phyloP scores from a whole-genome alignment of 1,140 invertebrate genomes.

The Tyrophagus putrescentiae region DNA sequence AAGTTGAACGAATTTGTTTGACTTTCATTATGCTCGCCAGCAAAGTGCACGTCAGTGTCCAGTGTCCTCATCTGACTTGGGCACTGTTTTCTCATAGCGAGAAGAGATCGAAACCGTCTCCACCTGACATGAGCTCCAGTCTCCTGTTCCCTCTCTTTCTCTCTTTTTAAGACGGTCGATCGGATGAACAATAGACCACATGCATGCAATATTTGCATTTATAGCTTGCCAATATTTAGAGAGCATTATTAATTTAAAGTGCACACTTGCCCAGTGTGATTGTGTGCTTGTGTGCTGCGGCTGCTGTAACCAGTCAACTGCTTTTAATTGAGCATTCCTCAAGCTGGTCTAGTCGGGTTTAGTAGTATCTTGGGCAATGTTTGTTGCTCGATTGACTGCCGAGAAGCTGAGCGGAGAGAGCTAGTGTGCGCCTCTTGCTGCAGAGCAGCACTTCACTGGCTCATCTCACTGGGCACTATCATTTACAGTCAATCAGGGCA shows the following conservation, averaged over 20 bases:
- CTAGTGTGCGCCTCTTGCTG: neutral
- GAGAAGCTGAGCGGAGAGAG: neutral
- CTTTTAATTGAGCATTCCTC: too few species aligned
- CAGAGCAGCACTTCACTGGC: neutral
- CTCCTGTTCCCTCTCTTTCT: too few species aligned
- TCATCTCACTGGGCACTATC: neutral
- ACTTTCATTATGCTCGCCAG: neutral
- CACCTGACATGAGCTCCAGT: neutral
- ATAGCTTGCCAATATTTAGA: neutral
- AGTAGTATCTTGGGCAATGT: neutral
- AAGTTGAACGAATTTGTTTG: slow-evolving; percentile 4
- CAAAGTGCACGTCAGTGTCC: neutral
- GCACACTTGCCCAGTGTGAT: too few species aligned
- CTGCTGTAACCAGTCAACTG: too few species aligned
- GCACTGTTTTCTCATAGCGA: neutral
- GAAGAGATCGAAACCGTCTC: neutral
- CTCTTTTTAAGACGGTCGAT: too few species aligned
- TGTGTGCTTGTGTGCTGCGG: too few species aligned
- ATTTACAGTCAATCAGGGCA: slow-evolving; percentile 5
- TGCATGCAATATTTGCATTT: slow-evolving; percentile 4
- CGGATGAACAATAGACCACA: slow-evolving; percentile 9
- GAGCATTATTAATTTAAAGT: slow-evolving; percentile 1
- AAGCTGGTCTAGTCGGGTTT: too few species aligned
- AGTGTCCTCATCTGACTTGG: neutral
- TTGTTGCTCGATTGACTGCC: too few species aligned